Evolutionary conservation across 2,888 invertebrate genomes (phyloP).

Genomic region (Hanleya hanleyi): DNA sequence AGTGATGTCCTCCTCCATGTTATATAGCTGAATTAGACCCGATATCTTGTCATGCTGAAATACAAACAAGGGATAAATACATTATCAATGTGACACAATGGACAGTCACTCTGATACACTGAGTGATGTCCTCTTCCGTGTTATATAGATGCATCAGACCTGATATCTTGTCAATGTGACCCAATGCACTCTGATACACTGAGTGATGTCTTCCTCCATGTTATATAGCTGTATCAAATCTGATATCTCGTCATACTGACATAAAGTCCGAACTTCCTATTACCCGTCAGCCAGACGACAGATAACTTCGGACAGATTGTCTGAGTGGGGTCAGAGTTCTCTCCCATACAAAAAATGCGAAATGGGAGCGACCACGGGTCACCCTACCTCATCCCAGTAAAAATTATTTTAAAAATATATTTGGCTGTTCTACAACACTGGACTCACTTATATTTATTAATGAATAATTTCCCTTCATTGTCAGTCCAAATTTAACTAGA

Average conservation of each 20-base stretch:
- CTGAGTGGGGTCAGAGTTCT: too few species aligned
- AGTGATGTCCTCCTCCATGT: constrained; percentile 69
- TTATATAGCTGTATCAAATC: constrained; percentile 72
- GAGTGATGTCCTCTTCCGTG: constrained; percentile 69
- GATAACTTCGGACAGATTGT: too few species aligned
- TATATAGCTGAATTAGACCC: constrained; percentile 72
- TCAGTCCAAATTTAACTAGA: too few species aligned
- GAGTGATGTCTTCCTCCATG: constrained; percentile 69
- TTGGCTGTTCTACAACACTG: too few species aligned
- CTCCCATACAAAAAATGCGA: too few species aligned
- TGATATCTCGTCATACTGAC: constrained; percentile 70
- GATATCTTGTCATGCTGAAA: constrained; percentile 70
- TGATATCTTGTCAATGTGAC: constrained; percentile 69
- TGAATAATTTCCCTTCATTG: too few species aligned
- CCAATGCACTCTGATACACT: constrained; percentile 68
- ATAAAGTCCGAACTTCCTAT: too few species aligned
- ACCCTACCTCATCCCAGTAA: too few species aligned
- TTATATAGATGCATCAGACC: constrained; percentile 72
- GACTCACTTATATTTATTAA: too few species aligned
- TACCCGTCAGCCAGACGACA: too few species aligned
- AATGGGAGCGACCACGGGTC: too few species aligned
- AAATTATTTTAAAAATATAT: too few species aligned
- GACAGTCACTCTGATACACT: constrained; percentile 59
- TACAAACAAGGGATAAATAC: constrained; percentile 35
- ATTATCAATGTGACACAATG: constrained; percentile 71